Evolutionary conservation across 2,888 invertebrate species (phyloP).

Genomic region (Agelastica alni): DNA sequence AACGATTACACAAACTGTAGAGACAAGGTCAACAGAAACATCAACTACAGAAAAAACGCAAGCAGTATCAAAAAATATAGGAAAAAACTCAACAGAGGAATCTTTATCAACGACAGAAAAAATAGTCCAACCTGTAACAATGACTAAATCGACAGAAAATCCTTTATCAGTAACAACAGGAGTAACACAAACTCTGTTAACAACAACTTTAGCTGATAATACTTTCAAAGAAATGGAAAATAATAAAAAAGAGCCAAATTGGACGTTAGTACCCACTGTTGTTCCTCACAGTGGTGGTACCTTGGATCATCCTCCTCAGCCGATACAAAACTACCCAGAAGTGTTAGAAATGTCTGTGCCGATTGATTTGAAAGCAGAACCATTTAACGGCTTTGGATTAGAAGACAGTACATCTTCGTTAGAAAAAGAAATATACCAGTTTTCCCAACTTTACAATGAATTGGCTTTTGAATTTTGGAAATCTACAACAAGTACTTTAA

Average conservation of each 20-base stretch:
- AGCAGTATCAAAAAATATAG: too few relatives aligned
- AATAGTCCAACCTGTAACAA: slow-evolving; percentile 18
- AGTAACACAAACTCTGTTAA: neutral
- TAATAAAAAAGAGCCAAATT: slow-evolving; percentile 44
- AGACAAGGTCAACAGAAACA: too few relatives aligned
- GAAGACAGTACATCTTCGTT: slow-evolving; percentile 75
- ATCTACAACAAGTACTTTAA: slow-evolving; percentile 71
- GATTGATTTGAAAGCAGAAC: slow-evolving; percentile 61
- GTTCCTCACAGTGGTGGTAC: slow-evolving; percentile 54
- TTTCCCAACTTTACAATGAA: slow-evolving; percentile 81
- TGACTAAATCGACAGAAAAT: slow-evolving; percentile 16
- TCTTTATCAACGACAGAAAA: neutral
- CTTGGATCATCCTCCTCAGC: slow-evolving; percentile 26
- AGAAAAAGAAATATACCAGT: slow-evolving; percentile 76
- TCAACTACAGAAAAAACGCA: too few relatives aligned
- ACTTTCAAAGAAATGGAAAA: slow-evolving; percentile 29
- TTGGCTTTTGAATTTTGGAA: slow-evolving; percentile 84
- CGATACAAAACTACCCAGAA: slow-evolving; percentile 37
- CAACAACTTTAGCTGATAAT: neutral
- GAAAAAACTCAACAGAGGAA: slow-evolving; percentile 51
- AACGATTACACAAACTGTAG: too few relatives aligned
- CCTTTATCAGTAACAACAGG: neutral
- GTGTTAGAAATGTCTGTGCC: slow-evolving; percentile 50
- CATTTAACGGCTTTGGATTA: slow-evolving; percentile 68
- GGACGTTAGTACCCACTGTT: slow-evolving; percentile 65